These are phyloP conservation scores for Nephrotoma flavescens DNA, from an alignment of 2,888 invertebrate genomes.

Conservation along the genomic window DNA sequence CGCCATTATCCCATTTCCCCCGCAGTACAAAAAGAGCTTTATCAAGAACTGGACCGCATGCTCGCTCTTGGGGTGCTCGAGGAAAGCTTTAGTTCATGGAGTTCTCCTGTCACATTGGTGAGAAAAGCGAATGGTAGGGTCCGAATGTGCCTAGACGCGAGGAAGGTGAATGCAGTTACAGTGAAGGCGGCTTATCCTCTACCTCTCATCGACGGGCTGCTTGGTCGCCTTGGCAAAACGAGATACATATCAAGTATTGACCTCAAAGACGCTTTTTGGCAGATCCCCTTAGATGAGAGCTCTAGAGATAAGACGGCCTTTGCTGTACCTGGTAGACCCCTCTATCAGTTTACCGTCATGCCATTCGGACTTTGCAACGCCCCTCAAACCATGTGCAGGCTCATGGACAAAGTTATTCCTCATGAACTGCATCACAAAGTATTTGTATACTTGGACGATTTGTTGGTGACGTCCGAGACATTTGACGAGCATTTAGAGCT, in stretches of 20 bases:
- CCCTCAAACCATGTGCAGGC: slow-evolving; percentile 10
- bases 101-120: slow-evolving; percentile 18
- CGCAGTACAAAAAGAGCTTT: too few relatives aligned
- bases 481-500: neutral
- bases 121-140: slow-evolving; percentile 12
- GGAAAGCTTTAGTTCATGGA: slow-evolving; percentile 18
- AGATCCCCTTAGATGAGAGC: slow-evolving; percentile 9
- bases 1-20: slow-evolving; percentile 13
- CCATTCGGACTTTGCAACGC: too few relatives aligned
- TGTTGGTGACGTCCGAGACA: neutral
- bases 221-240: slow-evolving; percentile 15
- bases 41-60: slow-evolving; percentile 22
- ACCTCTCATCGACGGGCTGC: slow-evolving; percentile 15
- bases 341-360: too few relatives aligned
- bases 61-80: slow-evolving; percentile 18
- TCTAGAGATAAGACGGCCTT: neutral
- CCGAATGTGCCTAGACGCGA: slow-evolving; percentile 15
- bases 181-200: slow-evolving; percentile 17
- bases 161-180: slow-evolving; percentile 15
- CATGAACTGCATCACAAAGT: slow-evolving; percentile 7
- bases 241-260: slow-evolving; percentile 17
- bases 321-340: too few relatives aligned
- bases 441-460: neutral
- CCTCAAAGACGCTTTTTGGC: slow-evolving; percentile 13
- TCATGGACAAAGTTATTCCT: slow-evolving; percentile 7